Evolutionary conservation across 2,113 vertebrate genomes (phyloP).

Genomic region (Ptyas mucosa): DNA sequence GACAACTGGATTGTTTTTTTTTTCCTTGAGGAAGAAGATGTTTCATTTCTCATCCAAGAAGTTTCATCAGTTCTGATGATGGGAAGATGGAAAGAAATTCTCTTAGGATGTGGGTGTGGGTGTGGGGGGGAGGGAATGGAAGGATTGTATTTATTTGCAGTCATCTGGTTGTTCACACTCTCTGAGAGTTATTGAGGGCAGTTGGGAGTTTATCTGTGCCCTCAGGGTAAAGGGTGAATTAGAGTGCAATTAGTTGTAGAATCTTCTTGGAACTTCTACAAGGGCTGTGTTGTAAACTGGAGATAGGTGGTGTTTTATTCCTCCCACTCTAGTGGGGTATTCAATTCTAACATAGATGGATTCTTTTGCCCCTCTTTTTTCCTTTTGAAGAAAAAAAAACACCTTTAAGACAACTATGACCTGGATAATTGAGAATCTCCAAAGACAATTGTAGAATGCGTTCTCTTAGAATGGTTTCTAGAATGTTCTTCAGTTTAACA

Average conservation of each 20-base stretch:
- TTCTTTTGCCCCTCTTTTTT: neutral
- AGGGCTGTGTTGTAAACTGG: neutral
- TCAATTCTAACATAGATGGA: neutral
- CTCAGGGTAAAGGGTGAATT: neutral
- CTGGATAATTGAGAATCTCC: neutral
- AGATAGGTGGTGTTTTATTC: neutral
- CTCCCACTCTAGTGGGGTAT: neutral
- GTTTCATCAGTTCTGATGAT: neutral
- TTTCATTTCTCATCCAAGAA: too few relatives aligned
- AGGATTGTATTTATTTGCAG: neutral
- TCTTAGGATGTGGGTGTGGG: neutral
- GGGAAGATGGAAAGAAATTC: neutral
- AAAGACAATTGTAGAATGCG: neutral
- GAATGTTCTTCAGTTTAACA: constrained; percentile 20
- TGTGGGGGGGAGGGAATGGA: neutral
- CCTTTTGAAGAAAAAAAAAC: neutral
- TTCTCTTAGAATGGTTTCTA: constrained; percentile 24
- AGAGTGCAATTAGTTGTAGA: neutral
- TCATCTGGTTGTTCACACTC: neutral
- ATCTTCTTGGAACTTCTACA: neutral
- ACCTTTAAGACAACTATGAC: neutral
- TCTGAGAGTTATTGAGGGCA: neutral
- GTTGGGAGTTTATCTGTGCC: neutral
- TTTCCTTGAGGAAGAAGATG: neutral
- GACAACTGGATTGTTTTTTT: neutral